phyloP scores from a whole-genome alignment of 2,113 vertebrate genomes.

The Diglossa brunneiventris region DNA sequence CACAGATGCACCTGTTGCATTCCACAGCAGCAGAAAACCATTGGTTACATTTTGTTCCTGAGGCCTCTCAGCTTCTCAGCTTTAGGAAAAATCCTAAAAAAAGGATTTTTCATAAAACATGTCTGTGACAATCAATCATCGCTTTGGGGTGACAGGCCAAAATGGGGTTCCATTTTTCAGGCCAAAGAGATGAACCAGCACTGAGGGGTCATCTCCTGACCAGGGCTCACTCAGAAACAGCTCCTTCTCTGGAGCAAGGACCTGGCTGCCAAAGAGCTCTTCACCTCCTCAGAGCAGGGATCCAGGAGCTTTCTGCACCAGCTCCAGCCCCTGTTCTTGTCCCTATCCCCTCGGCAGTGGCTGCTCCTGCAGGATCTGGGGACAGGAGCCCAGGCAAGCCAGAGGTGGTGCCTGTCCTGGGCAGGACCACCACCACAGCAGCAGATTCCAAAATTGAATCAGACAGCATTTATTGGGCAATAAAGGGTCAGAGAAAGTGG shows the following conservation, averaged over 20 bases:
- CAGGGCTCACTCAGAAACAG: not conserved
- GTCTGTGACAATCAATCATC: not conserved
- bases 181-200: not conserved
- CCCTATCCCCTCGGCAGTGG: rapidly evolving
- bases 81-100: no score
- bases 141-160: not conserved
- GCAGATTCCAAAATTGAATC: not conserved
- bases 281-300: not conserved
- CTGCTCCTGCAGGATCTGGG: not conserved
- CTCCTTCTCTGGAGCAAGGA: not conserved
- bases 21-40: no score
- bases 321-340: not conserved
- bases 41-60: no score
- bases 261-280: not conserved
- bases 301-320: not conserved
- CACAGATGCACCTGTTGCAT: no score
- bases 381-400: not conserved
- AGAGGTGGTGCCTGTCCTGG: rapidly evolving
- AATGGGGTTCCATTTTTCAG: not conserved
- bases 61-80: no score
- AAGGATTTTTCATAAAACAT: no score
- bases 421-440: rapidly evolving
- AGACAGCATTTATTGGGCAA: not conserved
- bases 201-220: not conserved
- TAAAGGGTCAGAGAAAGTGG: not conserved